Percentiles rank a stretch among this genome's conserved stretches.
These are phyloP conservation scores for Coptotermes formosanus DNA, from an alignment of 1,140 invertebrate species.

Conservation along the genomic window DNA sequence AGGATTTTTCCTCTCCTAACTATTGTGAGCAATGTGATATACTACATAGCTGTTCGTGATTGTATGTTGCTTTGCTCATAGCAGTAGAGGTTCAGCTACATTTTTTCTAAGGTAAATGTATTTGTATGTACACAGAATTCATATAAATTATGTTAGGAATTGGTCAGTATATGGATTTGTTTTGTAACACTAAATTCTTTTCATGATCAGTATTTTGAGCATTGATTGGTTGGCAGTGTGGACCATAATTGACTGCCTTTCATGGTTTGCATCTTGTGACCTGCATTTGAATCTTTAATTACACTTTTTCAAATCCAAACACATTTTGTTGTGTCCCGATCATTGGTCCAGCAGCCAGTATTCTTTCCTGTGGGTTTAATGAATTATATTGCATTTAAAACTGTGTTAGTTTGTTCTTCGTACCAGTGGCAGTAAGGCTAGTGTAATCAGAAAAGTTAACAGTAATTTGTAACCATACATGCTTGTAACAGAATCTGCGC, in stretches of 20 bases:
- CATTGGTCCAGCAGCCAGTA: neutral
- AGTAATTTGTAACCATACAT: no score
- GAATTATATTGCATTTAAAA: neutral
- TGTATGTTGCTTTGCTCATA: no score
- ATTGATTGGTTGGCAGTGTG: slow-evolving; percentile 15
- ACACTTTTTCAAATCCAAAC: neutral
- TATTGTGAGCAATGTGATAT: no score
- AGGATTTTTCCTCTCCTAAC: no score
- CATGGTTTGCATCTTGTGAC: slow-evolving; percentile 18
- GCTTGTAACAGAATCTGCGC: no score
- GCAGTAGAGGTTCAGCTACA: no score
- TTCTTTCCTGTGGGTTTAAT: neutral
- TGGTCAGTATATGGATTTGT: neutral
- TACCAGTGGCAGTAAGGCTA: no score
- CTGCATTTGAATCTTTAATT: slow-evolving; percentile 10
- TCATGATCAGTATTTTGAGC: neutral
- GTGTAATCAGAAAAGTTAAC: no score
- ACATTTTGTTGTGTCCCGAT: neutral
- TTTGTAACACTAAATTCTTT: neutral
- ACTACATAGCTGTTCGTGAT: no score
- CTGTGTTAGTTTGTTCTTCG: no score
- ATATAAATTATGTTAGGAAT: neutral
- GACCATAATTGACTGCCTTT: slow-evolving; percentile 6
- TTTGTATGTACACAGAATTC: no score
- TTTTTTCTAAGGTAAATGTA: no score